Evolutionary conservation across 2,888 invertebrate species (phyloP).

Genomic region (Apamea anceps): DNA sequence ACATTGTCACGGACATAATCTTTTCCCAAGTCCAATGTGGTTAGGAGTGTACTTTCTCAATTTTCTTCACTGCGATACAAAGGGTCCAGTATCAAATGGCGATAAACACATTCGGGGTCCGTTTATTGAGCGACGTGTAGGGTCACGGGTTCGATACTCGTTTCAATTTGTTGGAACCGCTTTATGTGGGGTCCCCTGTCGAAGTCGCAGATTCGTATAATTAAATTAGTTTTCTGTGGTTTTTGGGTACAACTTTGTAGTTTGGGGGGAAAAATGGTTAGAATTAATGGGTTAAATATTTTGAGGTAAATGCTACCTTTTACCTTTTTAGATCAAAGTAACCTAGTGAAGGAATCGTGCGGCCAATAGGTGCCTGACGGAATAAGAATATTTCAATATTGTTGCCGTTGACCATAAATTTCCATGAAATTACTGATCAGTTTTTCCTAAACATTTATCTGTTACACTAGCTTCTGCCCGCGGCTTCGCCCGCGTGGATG

Average conservation of each 20-base stretch:
- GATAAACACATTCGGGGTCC: conserved; percentile 78
- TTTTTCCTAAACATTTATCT: too few species aligned
- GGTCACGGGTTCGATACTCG: conserved; percentile 72
- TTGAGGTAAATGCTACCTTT: not conserved
- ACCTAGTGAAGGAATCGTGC: not conserved
- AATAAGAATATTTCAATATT: not conserved
- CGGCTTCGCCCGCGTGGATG: too few species aligned
- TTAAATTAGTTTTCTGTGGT: conserved; percentile 75
- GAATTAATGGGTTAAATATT: conserved; percentile 25
- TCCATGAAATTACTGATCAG: not conserved
- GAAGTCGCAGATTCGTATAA: conserved; percentile 72
- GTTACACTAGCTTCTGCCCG: too few species aligned
- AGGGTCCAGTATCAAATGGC: conserved; percentile 72
- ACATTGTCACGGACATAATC: not conserved
- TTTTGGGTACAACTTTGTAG: conserved; percentile 31
- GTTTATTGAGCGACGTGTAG: conserved; percentile 71
- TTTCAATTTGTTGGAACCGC: conserved; percentile 80
- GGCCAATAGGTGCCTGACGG: not conserved
- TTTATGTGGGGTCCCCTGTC: conserved; percentile 72
- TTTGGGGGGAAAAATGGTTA: conserved; percentile 29
- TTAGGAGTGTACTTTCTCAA: not conserved
- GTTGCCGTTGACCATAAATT: not conserved
- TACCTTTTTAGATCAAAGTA: conserved; percentile 4
- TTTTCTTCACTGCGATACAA: not conserved
- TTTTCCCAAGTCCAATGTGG: not conserved